Base-by-base conservation (phyloP, 1,140 invertebrate genomes). In the Drosophila parvula region DNA sequence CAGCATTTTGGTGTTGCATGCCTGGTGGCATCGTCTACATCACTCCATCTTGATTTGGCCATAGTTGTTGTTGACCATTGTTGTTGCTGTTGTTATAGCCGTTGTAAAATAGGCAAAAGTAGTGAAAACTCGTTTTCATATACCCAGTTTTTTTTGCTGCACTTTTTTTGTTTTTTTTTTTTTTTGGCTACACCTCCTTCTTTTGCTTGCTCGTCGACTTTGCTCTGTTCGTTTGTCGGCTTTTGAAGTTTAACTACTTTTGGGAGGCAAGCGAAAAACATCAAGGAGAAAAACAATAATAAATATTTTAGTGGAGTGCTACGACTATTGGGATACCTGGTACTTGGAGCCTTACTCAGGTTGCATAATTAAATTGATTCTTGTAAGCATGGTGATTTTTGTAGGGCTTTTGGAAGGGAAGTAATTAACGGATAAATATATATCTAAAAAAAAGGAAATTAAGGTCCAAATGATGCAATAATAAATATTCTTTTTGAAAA, bases 211-310 rank as follows among this genome's bases (percentile, higher is more conserved):
- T 34, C 22, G 47, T 44, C 65, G 27, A 61, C 59, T 60, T 69
- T 69, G 60, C 45, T 73, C 40, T 40, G 63, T 73, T 56, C 32
- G 60, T 59, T 78, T 70, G 70, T 82, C 70, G 83, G 79, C 82
- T 86, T 78, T 89, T 89, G 83, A 86, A 86, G 83, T 84, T 88
- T 83, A 88, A 89, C 84, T 89, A 70, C 76, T 89, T 88, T 89
- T 83, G 73, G 79, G 79, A 88, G 83, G 71, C 68, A 60, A 67
- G 55, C 59, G 10, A 63, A 63, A 41, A 41, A 32, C 16, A 57
- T 55, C 18, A 57, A 57, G 55, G 7, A 74, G 57, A 59, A 38
- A 60, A 50, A 64, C 51, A 55, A 38, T 55, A 55, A 38, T 9
- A 12, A 55, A 27, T 8, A 22, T 36, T 38, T n/a, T 6, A 38